Conservation (phyloP, 2,797 vertebrate genomes). For the Neosilurus mollespiculum region DNA sequence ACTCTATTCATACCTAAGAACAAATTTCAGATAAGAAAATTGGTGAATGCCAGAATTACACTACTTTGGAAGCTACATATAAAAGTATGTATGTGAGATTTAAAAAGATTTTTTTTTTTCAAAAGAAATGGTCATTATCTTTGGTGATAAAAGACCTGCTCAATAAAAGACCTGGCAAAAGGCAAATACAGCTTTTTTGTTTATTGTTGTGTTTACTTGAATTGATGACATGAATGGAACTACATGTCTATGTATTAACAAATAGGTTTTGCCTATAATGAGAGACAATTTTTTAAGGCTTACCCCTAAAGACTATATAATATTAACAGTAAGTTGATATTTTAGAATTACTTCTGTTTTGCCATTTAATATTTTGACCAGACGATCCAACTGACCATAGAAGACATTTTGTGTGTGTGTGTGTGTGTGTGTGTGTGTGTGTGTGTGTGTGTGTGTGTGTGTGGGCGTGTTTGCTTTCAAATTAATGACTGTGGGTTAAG, state of each 20-base stretch:
- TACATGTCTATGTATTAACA: not conserved
- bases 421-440: slow-evolving; percentile 16
- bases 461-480: slow-evolving; percentile 40
- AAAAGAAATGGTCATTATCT: no score
- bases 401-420: slow-evolving; percentile 32
- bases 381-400: slow-evolving; percentile 28
- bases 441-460: slow-evolving; percentile 2
- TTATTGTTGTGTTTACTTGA: not conserved
- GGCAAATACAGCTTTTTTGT: not conserved
- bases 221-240: not conserved
- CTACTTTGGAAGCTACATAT: no score
- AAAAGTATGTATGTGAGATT: no score
- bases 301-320: not conserved
- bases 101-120: no score
- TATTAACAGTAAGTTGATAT: not conserved
- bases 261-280: not conserved
- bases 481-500: slow-evolving; percentile 68
- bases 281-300: not conserved
- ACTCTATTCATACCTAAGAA: no score
- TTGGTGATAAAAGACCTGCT: no score
- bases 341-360: not conserved
- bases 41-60: no score
- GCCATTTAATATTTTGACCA: not conserved
- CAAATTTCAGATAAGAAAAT: no score
- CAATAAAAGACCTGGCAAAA: not conserved